phyloP scores from a whole-genome alignment of 2,113 vertebrate genomes.

The Noctilio leporinus region DNA sequence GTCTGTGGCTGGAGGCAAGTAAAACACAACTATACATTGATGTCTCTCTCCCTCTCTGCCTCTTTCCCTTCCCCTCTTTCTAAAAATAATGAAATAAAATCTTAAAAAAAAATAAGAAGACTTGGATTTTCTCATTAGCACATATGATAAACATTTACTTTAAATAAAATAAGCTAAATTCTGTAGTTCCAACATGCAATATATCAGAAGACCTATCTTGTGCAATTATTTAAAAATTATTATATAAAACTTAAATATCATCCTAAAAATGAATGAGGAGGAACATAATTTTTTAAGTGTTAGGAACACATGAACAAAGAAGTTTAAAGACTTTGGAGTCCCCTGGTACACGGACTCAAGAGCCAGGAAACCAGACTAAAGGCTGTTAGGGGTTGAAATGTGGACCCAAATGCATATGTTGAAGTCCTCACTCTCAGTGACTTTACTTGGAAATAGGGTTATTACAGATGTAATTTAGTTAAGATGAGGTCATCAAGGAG shows the following conservation, averaged over 20 bases:
- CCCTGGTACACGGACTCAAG: background rate
- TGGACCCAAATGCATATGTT: background rate
- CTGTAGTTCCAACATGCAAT: background rate
- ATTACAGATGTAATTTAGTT: background rate
- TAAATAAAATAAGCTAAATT: background rate
- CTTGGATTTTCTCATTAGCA: background rate
- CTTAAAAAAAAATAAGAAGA: too few species aligned
- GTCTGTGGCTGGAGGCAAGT: too few species aligned
- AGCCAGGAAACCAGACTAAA: background rate
- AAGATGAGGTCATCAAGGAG: background rate
- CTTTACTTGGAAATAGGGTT: background rate
- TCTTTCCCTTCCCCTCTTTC: too few species aligned
- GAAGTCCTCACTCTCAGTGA: background rate
- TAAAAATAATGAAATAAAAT: too few species aligned
- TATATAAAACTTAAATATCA: background rate
- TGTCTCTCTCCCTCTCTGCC: too few species aligned
- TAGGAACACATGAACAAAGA: background rate
- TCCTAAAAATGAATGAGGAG: background rate
- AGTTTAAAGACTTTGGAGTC: background rate
- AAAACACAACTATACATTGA: too few species aligned
- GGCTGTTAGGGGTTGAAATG: too few species aligned
- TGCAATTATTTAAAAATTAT: too few species aligned
- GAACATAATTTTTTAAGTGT: background rate
- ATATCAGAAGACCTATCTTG: fast-evolving
- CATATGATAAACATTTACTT: background rate